These are phyloP conservation scores for Drosophila athabasca DNA, from an alignment of 1,140 invertebrate genomes.

Conservation along the genomic window DNA sequence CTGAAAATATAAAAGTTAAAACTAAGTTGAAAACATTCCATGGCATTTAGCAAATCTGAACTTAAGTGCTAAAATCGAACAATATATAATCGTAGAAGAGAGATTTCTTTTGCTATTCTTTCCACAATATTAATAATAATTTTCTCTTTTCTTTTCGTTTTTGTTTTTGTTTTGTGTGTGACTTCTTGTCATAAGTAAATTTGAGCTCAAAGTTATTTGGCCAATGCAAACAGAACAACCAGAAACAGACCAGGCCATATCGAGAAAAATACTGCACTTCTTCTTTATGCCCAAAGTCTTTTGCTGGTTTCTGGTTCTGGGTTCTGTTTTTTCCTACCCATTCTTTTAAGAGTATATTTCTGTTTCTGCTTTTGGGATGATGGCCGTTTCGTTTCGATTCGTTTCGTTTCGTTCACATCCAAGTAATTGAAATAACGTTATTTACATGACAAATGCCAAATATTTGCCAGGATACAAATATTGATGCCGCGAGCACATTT, in stretches of 20 bases:
- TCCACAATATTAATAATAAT: constrained; percentile 24
- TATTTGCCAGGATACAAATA: constrained; percentile 75
- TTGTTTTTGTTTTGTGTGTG: neutral
- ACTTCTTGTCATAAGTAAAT: constrained; percentile 40
- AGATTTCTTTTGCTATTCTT: neutral
- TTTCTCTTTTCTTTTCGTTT: constrained; percentile 2
- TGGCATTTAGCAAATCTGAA: too few relatives aligned
- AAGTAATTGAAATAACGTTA: constrained; percentile 78
- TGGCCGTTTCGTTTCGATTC: too few relatives aligned
- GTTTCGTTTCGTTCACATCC: constrained; percentile 45
- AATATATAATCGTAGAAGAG: neutral
- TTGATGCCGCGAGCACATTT: constrained; percentile 76
- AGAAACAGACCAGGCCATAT: neutral
- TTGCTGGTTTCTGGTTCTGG: constrained; percentile 2
- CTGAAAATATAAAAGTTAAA: too few relatives aligned
- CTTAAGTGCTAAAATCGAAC: too few relatives aligned
- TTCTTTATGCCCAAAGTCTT: constrained; percentile 6
- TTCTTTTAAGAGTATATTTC: constrained; percentile 1
- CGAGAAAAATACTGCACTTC: constrained; percentile 54
- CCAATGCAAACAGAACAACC: constrained; percentile 38
- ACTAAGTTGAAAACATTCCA: too few relatives aligned
- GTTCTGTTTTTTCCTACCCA: neutral
- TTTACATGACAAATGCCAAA: constrained; percentile 77
- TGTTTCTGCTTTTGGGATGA: constrained; percentile 17
- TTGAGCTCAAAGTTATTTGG: constrained; percentile 56